Evolutionary conservation across 2,888 invertebrate genomes (phyloP), one percentile per base, ranked within the genome.

Genomic region (Netelia inedita): DNA sequence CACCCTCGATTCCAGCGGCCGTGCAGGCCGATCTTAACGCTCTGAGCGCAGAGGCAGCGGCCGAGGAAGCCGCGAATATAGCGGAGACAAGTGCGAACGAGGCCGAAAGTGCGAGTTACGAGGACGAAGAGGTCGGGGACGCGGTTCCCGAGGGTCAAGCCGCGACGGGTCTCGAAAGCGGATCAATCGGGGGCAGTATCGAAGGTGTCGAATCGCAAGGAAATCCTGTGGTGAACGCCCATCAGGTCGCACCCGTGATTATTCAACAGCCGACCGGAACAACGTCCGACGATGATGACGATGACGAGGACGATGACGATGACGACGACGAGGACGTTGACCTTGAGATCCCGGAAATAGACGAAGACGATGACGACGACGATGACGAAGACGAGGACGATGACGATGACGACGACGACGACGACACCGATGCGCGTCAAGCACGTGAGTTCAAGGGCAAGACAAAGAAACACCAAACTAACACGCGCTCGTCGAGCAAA

Each of bases 371-470:
- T 75, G 93, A 93, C 75, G 92, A 93, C 57, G 93, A 92, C 69
- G 93, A 92, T 82, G 89, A 91, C 82, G 94, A 94, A 82, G 94
- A 94, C 65, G 96, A 95, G 74, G 95, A 95, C 46, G 96, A 95
- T 82, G 96, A 96, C 85, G 96, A 96, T 89, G 96, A 95, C 72
- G 96, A 95, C 82, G 95, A 95, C 66, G 96, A 96, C 76, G 96
- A 95, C 90, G 95, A 97, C 94, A 95, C 96, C 92, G 96, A 95
- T 94, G 96, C 96, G 90, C 96, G 96, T 94, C 94, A 95, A 95
- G 95, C 97, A 97, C 97, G 97, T 97, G 97, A 97, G 97, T 97
- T 97, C 92, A 97, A 96, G 96, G 95, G 96, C 89, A 92, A 92
- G 91, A 92, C 91, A 89, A 92, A 92, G 91, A 92, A 93, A 91